These are phyloP conservation scores for Desmophyllum pertusum DNA, from an alignment of 92 coral and sea anemone species.

Conservation along the genomic window DNA sequence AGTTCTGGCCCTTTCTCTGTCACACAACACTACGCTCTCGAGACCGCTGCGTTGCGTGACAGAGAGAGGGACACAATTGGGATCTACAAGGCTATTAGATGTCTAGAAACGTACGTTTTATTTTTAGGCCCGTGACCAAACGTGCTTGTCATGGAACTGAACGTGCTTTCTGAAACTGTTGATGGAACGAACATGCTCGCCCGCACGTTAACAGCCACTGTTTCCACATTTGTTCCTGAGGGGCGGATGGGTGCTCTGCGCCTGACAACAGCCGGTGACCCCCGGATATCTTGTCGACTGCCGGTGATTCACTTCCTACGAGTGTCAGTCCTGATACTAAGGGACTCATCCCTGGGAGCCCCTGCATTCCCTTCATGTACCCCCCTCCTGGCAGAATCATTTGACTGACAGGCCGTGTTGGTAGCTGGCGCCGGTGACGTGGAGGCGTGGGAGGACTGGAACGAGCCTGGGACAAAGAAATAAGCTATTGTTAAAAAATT, in stretches of 20 bases:
- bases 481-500: background rate
- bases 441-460: constrained; percentile 88
- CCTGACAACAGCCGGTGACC: constrained; percentile 73
- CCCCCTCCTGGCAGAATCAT: constrained; percentile 70
- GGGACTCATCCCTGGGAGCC: constrained; percentile 64
- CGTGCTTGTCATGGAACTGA: constrained; percentile 59
- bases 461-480: constrained; percentile 37
- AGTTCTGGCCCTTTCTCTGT: too few relatives aligned
- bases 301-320: constrained; percentile 55
- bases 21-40: too few relatives aligned
- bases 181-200: constrained; percentile 71
- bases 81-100: background rate
- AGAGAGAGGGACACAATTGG: too few relatives aligned
- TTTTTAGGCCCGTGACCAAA: constrained; percentile 69
- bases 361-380: constrained; percentile 58
- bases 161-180: constrained; percentile 45
- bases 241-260: constrained; percentile 72
- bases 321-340: constrained; percentile 79
- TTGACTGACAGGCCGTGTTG: constrained; percentile 83
- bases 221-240: constrained; percentile 52
- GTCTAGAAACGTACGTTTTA: constrained; percentile 39
- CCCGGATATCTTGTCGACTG: constrained; percentile 51
- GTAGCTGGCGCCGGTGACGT: constrained; percentile 83
- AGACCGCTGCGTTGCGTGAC: too few relatives aligned
- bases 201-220: constrained; percentile 72